Conservation (phyloP, 1,140 invertebrate genomes). For the Drosophila prosaltans region DNA sequence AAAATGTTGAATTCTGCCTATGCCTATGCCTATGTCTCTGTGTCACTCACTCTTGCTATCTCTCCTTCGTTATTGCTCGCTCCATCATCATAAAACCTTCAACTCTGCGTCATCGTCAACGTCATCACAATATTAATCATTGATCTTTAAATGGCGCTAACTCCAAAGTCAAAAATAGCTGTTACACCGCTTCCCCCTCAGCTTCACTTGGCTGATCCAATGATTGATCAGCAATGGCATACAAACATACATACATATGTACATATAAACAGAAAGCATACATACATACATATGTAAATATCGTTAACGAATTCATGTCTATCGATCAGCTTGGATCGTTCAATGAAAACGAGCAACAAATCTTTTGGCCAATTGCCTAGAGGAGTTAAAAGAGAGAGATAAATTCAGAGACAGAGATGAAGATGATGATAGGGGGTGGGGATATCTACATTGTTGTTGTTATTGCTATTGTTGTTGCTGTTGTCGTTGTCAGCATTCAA, state of each 20-base stretch:
- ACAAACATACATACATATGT: not conserved
- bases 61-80: not conserved
- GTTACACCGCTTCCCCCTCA: not conserved
- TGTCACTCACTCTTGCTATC: not conserved
- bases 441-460: not conserved
- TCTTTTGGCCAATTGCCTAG: slow-evolving; percentile 22
- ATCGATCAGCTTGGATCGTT: slow-evolving; percentile 31
- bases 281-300: slow-evolving; percentile 25
- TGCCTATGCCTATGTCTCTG: too few relatives aligned
- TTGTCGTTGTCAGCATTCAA: slow-evolving; percentile 57
- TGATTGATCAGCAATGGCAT: slow-evolving; percentile 18
- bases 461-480: not conserved
- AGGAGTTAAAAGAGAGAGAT: slow-evolving; percentile 10
- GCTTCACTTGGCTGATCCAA: slow-evolving; percentile 14
- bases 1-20: not conserved
- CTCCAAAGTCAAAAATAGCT: not conserved
- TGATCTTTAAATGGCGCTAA: slow-evolving; percentile 49
- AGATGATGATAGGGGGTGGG: not conserved
- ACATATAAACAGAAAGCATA: not conserved
- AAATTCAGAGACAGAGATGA: not conserved
- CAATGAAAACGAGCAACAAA: slow-evolving; percentile 32
- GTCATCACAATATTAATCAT: slow-evolving; percentile 62
- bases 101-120: slow-evolving; percentile 44
- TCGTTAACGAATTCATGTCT: slow-evolving; percentile 47
- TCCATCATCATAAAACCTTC: slow-evolving; percentile 12